Percentiles rank a stretch among this genome's conserved stretches.
These are phyloP conservation scores for Adelges cooleyi DNA, from an alignment of 1,140 invertebrate genomes.

Conservation along the genomic window DNA sequence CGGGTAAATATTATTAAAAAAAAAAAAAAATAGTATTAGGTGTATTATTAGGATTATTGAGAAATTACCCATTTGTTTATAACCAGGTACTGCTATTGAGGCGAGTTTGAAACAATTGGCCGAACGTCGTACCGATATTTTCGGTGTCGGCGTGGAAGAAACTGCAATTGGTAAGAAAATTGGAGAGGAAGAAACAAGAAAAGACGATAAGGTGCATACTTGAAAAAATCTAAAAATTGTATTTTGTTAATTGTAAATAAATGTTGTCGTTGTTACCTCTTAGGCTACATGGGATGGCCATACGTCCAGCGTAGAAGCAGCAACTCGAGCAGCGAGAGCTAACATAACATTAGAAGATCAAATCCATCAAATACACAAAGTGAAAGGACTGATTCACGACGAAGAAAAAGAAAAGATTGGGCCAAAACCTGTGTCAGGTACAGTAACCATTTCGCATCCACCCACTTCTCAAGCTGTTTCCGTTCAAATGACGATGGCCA, in stretches of 20 bases:
- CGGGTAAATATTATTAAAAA: slow-evolving; percentile 40
- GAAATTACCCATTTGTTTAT: slow-evolving; percentile 14
- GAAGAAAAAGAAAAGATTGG: slow-evolving; percentile 89
- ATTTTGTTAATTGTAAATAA: neutral
- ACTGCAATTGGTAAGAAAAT: slow-evolving; percentile 98
- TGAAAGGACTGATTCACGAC: slow-evolving; percentile 83
- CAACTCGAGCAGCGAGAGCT: slow-evolving; percentile 78
- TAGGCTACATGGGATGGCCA: slow-evolving; percentile 97
- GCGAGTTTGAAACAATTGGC: slow-evolving; percentile 90
- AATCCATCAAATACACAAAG: slow-evolving; percentile 93
- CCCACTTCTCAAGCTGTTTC: slow-evolving; percentile 36
- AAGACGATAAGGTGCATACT: slow-evolving; percentile 55
- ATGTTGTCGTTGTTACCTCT: neutral
- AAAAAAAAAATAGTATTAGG: neutral
- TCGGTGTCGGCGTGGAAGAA: slow-evolving; percentile 96
- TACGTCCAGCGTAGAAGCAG: slow-evolving; percentile 83
- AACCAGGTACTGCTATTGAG: slow-evolving; percentile 72
- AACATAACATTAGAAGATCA: slow-evolving; percentile 95
- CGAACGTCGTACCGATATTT: slow-evolving; percentile 98
- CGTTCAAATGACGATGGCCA: slow-evolving; percentile 14
- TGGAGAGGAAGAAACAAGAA: slow-evolving; percentile 83
- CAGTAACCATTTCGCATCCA: slow-evolving; percentile 35
- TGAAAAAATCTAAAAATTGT: no score
- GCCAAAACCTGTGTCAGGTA: slow-evolving; percentile 54
- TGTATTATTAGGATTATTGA: neutral